A percentile compares a stretch with the other conserved stretches of the same genome.
These are phyloP conservation scores for Drosophila albomicans DNA, from an alignment of 1,140 invertebrate species.

Conservation along the genomic window DNA sequence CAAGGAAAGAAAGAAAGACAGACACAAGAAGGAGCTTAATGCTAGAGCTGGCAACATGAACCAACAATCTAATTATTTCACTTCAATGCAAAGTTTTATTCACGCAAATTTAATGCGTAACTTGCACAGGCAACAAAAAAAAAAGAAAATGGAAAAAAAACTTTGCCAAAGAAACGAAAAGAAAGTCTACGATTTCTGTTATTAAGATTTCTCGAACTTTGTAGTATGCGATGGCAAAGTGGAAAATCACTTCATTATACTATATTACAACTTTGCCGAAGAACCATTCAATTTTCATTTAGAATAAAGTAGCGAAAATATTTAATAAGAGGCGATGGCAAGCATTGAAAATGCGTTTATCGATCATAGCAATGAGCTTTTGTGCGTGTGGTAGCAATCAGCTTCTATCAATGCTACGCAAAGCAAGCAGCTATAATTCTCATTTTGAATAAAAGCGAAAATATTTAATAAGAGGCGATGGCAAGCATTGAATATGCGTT, in stretches of 20 bases:
- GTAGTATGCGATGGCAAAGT: not conserved
- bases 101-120: conserved; percentile 1
- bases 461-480: too few species aligned
- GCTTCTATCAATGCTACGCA: too few species aligned
- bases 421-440: too few species aligned
- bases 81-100: conserved; percentile 11
- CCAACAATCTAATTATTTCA: conserved; percentile 20
- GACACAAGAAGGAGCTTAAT: not conserved
- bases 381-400: too few species aligned
- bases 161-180: not conserved
- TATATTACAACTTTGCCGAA: not conserved
- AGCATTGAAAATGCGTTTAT: too few species aligned
- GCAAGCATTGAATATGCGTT: too few species aligned
- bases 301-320: too few species aligned
- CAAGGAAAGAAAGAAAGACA: not conserved
- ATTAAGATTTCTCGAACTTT: conserved; percentile 5
- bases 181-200: conserved; percentile 3
- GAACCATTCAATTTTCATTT: too few species aligned
- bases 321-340: too few species aligned
- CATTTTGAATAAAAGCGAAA: too few species aligned
- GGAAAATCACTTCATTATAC: conserved; percentile 1
- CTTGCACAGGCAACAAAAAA: conserved; percentile 1
- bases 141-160: not conserved
- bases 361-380: too few species aligned
- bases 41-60: not conserved